Percentiles rank a stretch among this genome's conserved stretches.
Evolutionary conservation across 2,888 invertebrate species (phyloP).

Genomic region (Drosophila atripex): DNA sequence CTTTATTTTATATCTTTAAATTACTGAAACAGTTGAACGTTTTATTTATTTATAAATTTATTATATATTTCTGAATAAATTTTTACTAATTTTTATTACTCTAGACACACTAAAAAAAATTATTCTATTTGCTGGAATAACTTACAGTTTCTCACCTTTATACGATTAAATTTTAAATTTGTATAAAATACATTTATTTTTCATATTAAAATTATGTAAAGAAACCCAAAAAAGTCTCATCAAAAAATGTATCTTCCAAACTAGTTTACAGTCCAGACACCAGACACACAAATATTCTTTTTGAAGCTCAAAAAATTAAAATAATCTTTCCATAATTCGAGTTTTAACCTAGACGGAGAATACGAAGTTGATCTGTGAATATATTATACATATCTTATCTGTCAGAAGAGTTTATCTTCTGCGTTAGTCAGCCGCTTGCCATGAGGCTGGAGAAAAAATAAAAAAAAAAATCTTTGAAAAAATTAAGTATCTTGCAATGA

Average conservation of each 20-base stretch:
- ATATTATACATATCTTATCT: slow-evolving; percentile 24
- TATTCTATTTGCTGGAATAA: too few relatives aligned
- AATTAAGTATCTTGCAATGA: slow-evolving; percentile 28
- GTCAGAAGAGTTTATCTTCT: slow-evolving; percentile 17
- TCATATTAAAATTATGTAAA: not conserved
- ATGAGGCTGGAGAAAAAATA: slow-evolving; percentile 3
- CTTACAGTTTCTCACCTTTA: too few relatives aligned
- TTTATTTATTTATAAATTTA: too few relatives aligned
- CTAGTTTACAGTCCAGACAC: slow-evolving; percentile 11
- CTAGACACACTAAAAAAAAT: too few relatives aligned
- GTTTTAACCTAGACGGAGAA: not conserved
- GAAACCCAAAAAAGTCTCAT: too few relatives aligned
- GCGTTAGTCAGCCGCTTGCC: slow-evolving; percentile 31
- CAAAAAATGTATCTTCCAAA: slow-evolving; percentile 4
- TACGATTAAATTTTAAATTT: not conserved
- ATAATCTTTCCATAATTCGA: slow-evolving; percentile 15
- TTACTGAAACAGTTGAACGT: too few relatives aligned
- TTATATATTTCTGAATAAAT: too few relatives aligned
- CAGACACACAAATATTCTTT: not conserved
- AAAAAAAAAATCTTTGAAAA: not conserved
- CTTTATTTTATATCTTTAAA: too few relatives aligned
- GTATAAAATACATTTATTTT: too few relatives aligned
- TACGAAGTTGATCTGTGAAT: not conserved
- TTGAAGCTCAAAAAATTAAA: slow-evolving; percentile 5
- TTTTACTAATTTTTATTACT: too few relatives aligned